Evolutionary conservation across 1,140 invertebrate genomes (phyloP).

Genomic region (Drosophila tani): DNA sequence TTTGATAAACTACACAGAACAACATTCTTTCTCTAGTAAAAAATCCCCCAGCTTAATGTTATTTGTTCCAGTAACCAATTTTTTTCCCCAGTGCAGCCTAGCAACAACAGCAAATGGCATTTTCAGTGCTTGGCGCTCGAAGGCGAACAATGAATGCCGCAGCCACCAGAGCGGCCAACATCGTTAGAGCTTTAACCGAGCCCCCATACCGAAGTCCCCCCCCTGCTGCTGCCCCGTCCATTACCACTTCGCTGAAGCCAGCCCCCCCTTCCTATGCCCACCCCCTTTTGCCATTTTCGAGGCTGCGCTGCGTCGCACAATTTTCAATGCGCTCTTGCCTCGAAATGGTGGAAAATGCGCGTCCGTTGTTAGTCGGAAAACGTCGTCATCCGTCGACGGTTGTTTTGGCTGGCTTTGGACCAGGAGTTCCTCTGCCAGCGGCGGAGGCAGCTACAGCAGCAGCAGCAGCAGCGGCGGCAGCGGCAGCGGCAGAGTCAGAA

Average conservation of each 20-base stretch:
- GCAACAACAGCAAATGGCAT: conserved; percentile 54
- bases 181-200: conserved; percentile 75
- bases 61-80: neutral
- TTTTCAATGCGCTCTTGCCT: conserved; percentile 82
- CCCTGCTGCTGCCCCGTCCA: conserved; percentile 11
- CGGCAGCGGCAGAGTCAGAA: conserved; percentile 25
- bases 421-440: conserved; percentile 44
- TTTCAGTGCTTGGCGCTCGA: conserved; percentile 63
- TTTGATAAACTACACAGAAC: neutral
- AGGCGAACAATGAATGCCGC: conserved; percentile 74
- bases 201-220: conserved; percentile 5
- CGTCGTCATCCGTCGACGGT: conserved; percentile 83
- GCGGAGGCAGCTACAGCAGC: conserved; percentile 26
- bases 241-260: conserved; percentile 25
- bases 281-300: conserved; percentile 42
- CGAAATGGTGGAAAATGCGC: conserved; percentile 83
- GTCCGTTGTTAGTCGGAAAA: conserved; percentile 83
- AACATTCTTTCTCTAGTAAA: neutral
- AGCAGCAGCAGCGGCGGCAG: conserved; percentile 4
- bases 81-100: neutral
- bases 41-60: too few relatives aligned
- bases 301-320: conserved; percentile 78
- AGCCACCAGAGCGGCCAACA: conserved; percentile 62
- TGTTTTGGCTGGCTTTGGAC: conserved; percentile 75
- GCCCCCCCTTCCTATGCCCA: neutral